Evolutionary conservation across 2,113 vertebrate species (phyloP).

Genomic region (Capreolus pygargus): DNA sequence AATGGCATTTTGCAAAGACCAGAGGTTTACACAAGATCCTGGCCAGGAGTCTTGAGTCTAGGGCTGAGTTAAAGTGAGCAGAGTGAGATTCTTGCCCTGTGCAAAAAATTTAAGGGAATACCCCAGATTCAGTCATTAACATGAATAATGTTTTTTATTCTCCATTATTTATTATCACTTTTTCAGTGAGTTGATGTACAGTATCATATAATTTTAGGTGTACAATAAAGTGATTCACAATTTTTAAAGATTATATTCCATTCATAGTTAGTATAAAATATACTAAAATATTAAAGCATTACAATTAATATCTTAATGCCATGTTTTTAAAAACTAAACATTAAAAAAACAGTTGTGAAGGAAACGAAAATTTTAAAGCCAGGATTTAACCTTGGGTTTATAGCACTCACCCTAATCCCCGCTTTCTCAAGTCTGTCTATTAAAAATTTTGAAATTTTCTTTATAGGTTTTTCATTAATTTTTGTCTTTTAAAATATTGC

Average conservation of each 20-base stretch:
- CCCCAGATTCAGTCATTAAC: not conserved
- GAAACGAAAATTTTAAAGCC: not conserved
- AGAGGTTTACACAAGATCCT: not conserved
- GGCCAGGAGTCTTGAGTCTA: not conserved
- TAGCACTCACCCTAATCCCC: not conserved
- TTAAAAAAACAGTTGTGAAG: not conserved
- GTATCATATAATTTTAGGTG: not conserved
- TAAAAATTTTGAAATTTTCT: not conserved
- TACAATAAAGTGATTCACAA: not conserved
- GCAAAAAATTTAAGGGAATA: not conserved
- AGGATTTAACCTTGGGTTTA: not conserved
- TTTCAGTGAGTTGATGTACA: not conserved
- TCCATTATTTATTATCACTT: not conserved
- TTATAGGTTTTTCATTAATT: not conserved
- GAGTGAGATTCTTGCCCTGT: not conserved
- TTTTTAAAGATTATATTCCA: not conserved
- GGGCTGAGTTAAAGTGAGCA: rapidly evolving
- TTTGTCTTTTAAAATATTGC: not conserved
- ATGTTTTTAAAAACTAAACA: not conserved
- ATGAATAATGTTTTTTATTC: not conserved
- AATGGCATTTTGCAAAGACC: not conserved
- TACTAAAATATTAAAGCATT: not conserved
- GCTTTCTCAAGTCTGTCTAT: not conserved
- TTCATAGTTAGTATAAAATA: not conserved
- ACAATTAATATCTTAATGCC: not conserved